Evolutionary conservation across 2,888 invertebrate species (phyloP).

Genomic region (Eretmocerus hayati): DNA sequence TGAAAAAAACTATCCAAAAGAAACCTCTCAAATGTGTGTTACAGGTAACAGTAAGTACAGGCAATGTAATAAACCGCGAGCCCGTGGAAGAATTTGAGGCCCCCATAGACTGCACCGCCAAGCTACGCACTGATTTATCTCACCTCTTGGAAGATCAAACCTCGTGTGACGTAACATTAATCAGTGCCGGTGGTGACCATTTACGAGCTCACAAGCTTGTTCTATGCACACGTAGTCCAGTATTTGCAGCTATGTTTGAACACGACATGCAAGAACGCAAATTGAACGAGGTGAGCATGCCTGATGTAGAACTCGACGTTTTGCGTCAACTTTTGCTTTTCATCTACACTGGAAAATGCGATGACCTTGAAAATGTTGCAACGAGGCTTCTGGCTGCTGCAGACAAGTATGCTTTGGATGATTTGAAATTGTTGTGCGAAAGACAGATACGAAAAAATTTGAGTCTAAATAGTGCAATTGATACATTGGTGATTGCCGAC

Average conservation of each 20-base stretch:
- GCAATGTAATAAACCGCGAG: neutral
- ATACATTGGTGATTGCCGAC: neutral
- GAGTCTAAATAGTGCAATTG: neutral
- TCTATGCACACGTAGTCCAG: slow-evolving; percentile 3
- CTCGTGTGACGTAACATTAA: neutral
- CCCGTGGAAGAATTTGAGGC: neutral
- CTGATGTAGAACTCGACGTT: neutral
- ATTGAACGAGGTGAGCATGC: neutral
- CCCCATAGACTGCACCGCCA: neutral
- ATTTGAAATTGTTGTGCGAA: slow-evolving; percentile 5
- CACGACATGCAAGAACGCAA: neutral
- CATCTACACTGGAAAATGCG: neutral
- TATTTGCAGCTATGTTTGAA: slow-evolving; percentile 8
- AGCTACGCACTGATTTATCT: neutral
- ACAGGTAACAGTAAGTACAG: neutral
- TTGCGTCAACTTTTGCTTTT: neutral
- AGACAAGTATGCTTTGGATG: slow-evolving; percentile 3
- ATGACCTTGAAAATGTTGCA: neutral
- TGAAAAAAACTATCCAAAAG: too few species aligned
- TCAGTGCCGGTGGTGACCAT: neutral
- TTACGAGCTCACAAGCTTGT: slow-evolving; percentile 1
- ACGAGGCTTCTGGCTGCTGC: neutral
- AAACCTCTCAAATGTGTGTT: too few species aligned
- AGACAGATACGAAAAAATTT: neutral
- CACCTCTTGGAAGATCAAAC: neutral